A percentile compares a stretch with the other conserved stretches of the same genome.
Evolutionary conservation across 2,888 invertebrate species (phyloP).

Genomic region (Polyommatus icarus): DNA sequence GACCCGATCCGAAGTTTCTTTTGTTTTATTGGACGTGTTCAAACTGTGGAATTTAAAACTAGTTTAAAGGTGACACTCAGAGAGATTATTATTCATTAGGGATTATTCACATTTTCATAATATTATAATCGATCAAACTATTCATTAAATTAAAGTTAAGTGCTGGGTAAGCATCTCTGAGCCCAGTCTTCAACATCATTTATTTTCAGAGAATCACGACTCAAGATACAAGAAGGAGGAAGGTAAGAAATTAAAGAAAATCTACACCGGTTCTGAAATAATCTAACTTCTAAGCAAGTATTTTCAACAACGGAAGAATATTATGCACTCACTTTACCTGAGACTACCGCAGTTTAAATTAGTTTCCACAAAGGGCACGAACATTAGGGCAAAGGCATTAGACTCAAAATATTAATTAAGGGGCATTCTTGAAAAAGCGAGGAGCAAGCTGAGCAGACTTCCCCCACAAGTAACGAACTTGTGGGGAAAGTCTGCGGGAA

Average conservation of each 20-base stretch:
- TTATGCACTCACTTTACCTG: not conserved
- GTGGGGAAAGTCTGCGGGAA: not conserved
- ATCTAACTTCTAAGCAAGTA: not conserved
- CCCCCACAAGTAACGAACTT: not conserved
- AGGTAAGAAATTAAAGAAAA: too few relatives aligned
- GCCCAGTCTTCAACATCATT: too few relatives aligned
- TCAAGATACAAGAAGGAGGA: too few relatives aligned
- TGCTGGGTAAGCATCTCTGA: too few relatives aligned
- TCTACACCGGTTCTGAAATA: not conserved
- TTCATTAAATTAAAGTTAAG: too few relatives aligned
- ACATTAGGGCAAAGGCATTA: not conserved
- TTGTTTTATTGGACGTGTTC: conserved; percentile 10
- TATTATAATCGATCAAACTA: too few relatives aligned
- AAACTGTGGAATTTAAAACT: not conserved
- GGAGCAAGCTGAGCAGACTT: too few relatives aligned
- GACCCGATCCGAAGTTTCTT: conserved; percentile 8
- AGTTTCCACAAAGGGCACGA: not conserved
- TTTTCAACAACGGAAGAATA: not conserved
- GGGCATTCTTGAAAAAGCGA: not conserved
- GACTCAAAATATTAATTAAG: not conserved
- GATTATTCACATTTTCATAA: too few relatives aligned
- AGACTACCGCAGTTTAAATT: not conserved
- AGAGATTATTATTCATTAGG: too few relatives aligned
- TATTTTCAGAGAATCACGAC: too few relatives aligned
- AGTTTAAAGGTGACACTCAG: too few relatives aligned